Percentiles rank a stretch among this genome's conserved stretches.
Conservation (phyloP, 2,888 invertebrate genomes). For the Ariolimax columbianus region DNA sequence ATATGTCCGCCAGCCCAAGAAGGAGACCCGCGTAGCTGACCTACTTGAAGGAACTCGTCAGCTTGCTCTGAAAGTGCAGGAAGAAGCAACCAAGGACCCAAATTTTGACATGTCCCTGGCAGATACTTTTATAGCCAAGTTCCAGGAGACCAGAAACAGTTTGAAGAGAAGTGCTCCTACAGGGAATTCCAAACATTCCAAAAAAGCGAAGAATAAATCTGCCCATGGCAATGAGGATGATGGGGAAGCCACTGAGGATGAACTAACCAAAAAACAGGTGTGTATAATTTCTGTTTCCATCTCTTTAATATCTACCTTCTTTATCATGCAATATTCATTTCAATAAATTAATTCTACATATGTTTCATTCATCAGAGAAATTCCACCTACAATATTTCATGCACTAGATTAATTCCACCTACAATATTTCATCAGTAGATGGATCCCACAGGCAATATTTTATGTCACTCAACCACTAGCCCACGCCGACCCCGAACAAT, state of each 20-base stretch:
- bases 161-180: constrained; percentile 37
- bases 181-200: background rate
- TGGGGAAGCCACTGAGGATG: constrained; percentile 7
- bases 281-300: background rate
- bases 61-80: constrained; percentile 49
- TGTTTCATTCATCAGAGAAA: no score
- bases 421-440: no score
- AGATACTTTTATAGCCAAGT: constrained; percentile 34
- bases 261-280: constrained; percentile 12
- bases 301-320: background rate
- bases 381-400: no score
- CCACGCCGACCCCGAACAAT: no score
- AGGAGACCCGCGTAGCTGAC: constrained; percentile 54
- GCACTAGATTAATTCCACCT: no score
- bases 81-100: constrained; percentile 46
- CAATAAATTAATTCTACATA: no score
- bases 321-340: background rate
- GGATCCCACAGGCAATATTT: no score
- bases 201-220: constrained; percentile 13
- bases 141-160: constrained; percentile 31
- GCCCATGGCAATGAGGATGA: background rate
- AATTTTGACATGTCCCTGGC: constrained; percentile 37
- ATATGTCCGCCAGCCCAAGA: constrained; percentile 55
- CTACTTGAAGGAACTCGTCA: constrained; percentile 54
- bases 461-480: no score